Evolutionary conservation across 2,797 vertebrate species (phyloP), one percentile per base, ranked within the genome.

Genomic region (Zenarchopterus dispar): DNA sequence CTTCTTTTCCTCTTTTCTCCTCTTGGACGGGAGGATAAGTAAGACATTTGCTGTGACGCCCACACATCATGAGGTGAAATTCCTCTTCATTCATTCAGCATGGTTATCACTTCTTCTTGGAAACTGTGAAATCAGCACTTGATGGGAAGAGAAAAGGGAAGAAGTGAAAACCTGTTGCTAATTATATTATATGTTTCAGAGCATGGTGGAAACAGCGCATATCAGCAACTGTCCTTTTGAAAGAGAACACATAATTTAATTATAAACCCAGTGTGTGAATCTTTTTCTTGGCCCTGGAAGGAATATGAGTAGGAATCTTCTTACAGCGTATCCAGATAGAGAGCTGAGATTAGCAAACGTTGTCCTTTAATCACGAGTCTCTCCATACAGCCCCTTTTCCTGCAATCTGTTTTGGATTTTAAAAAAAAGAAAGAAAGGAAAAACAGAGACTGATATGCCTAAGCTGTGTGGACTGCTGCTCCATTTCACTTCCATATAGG

Each of bases 101-200:
- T 56, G 42, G 13, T 23, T 16, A 7, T 62, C 33, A 8, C 51
- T 70, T 44, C 53, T 45, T 49, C 61, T 76, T 47, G 28, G 60
- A 73, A 74, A 73, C 23, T 17, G 54, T 53, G 13, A 70, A 74
- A 70, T 67, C 56, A 44, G 44, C 53, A 26, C 57, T 62, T 79
- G 68, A 39, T 7, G 70, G 67, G 59, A 66, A 67, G 68, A 42
- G 45, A 56, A 56, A 67, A 63, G n/a, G 28, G 17, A 23, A 28
- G 24, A 26, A 45, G 73, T 48, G 24, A 77, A 82, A 88, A 84
- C 77, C 77, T 89, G 84, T 80, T 82, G 85, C 75, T 88, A 82
- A 84, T 86, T 76, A 84, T 80, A 69, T 84, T 65, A 74, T 64
- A 69, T 11, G 59, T 82, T 79, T 52, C 69, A 50, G 72, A 63